Percentiles rank a stretch among this genome's conserved stretches.
phyloP scores from a whole-genome alignment of 2,797 vertebrate species.

The Lacerta bilineata region DNA sequence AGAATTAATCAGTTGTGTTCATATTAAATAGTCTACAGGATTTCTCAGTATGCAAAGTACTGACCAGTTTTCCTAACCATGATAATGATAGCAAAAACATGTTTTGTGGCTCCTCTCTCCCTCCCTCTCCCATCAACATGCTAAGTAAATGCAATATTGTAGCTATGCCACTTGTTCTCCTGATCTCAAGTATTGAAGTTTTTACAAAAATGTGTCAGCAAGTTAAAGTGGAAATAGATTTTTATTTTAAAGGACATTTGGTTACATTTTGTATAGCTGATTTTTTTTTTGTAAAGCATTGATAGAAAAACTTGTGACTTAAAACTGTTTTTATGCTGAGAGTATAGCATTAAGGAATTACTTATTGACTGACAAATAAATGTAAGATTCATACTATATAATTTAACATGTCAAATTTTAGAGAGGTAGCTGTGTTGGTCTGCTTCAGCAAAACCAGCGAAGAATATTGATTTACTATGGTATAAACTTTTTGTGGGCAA shows the following conservation, averaged over 20 bases:
- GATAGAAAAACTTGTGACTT: neutral
- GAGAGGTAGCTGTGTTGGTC: neutral
- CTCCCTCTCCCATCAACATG: neutral
- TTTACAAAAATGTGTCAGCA: neutral
- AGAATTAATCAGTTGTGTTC: conserved; percentile 22
- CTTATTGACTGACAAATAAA: neutral
- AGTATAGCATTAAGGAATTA: neutral
- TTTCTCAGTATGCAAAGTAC: conserved; percentile 34
- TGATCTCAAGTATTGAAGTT: neutral
- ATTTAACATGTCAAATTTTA: neutral
- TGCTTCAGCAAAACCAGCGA: neutral
- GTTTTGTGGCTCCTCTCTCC: neutral
- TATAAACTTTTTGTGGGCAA: neutral
- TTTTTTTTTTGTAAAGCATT: neutral
- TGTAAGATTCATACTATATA: conserved; percentile 10
- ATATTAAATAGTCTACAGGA: conserved; percentile 18
- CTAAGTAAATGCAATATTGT: neutral
- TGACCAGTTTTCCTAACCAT: conserved; percentile 14
- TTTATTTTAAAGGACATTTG: neutral
- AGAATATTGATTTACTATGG: neutral
- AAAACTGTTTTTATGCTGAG: neutral
- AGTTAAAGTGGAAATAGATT: neutral
- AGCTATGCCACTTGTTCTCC: neutral
- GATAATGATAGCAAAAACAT: conserved; percentile 21
- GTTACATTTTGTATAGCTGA: neutral